Base-by-base conservation (phyloP, 2,797 vertebrate genomes). In the Chlorospingus semifuscus region DNA sequence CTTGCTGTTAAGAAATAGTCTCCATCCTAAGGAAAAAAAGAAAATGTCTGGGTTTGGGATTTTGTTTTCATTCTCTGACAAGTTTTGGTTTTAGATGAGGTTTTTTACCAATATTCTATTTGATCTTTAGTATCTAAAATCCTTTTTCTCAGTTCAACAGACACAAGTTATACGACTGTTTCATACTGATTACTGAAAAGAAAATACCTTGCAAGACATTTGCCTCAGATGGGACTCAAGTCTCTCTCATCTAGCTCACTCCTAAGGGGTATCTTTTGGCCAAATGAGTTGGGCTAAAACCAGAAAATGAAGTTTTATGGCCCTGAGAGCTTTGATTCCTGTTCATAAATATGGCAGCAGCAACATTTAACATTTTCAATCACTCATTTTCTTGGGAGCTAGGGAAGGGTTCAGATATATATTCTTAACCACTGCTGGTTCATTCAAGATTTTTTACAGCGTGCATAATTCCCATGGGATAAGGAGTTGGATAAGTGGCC, bases 291-390 rank as follows among this genome's bases (percentile, higher is more conserved):
- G 79, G 68, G 84, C 36, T 44, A 44, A 53, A 64, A 89, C 22
- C 4, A 32, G 83, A 87, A 89, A 93, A 87, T 32, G 57, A 89
- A 92, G 15, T 42, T 88, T 70, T 83, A 84, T 83, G 66, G 50
- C 36, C 56, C 36, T 2, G 0, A 64, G 74, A 76, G 44, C 46
- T 83, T 68, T 83, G 50, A 87, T 80, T 89, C 77, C 75, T 93
- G 66, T 87, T 95, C 74, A 72, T 96, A 93, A 93, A 66, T 34
- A 63, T 50, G 69, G 72, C 87, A 96, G 85, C 60, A 93, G 81
- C 49, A 94, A 83, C 81, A 95, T 34, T 86, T 83, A 92, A 86
- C 64, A 15, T 94, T 94, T 96, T 80, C 55, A 93, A 84, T 76
- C 70, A 83, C 65, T 91, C 86, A 64, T 89, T 72, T 69, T 96